Conservation (phyloP, 1,140 invertebrate species). For the Sycobia sp. region DNA sequence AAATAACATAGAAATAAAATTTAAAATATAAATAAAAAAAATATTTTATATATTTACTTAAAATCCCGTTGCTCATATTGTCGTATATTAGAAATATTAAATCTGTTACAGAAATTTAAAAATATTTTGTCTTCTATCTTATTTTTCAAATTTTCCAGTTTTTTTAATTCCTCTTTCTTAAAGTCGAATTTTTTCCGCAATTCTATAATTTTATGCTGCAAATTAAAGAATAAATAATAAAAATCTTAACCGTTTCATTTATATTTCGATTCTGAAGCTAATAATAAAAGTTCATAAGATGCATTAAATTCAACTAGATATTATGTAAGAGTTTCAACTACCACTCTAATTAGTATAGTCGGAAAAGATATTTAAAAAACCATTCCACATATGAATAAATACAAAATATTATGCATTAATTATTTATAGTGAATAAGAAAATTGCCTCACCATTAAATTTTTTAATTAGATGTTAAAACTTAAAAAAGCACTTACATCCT, state of each 20-base stretch:
- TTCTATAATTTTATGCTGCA: slow-evolving; percentile 56
- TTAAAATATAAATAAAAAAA: no score
- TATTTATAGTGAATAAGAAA: no score
- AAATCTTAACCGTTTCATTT: no score
- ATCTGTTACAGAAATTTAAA: slow-evolving; percentile 83
- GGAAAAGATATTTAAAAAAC: no score
- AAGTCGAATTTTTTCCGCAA: background rate
- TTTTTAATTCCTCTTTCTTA: slow-evolving; percentile 79
- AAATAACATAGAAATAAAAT: slow-evolving; percentile 6
- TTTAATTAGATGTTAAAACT: no score
- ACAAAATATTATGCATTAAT: no score
- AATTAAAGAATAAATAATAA: no score
- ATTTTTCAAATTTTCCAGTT: slow-evolving; percentile 89
- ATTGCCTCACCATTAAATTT: no score
- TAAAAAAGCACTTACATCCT: no score
- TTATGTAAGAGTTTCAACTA: background rate
- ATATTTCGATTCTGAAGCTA: no score
- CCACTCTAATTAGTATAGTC: no score
- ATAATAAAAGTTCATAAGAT: slow-evolving; percentile 3
- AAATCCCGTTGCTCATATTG: slow-evolving; percentile 95
- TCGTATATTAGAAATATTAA: slow-evolving; percentile 91
- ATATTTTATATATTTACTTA: slow-evolving; percentile 45
- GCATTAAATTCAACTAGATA: slow-evolving; percentile 5
- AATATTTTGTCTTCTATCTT: slow-evolving; percentile 92
- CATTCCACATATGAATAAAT: no score